A percentile compares a stretch with the other conserved stretches of the same genome.
Conservation (phyloP, 2,113 vertebrate genomes). For the Chauna torquata region DNA sequence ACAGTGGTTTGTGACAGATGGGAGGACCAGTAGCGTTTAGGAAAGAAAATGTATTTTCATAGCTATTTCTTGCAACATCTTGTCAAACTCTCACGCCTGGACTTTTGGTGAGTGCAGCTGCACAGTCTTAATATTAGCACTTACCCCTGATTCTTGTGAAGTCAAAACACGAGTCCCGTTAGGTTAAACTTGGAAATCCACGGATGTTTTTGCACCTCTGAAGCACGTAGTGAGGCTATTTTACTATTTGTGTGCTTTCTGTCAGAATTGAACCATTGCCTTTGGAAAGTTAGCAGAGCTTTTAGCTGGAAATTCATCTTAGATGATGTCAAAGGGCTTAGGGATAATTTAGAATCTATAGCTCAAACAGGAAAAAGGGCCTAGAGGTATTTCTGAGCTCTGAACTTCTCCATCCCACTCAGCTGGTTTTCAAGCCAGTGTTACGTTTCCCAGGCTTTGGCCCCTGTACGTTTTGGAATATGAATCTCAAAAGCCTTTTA, state of each 20-base stretch:
- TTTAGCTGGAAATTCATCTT: background rate
- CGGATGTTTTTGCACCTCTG: background rate
- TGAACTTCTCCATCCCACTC: background rate
- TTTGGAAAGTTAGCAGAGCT: background rate
- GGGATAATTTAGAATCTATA: background rate
- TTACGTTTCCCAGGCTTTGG: background rate
- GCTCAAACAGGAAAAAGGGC: background rate
- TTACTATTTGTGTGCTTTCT: background rate
- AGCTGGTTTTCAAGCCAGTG: background rate
- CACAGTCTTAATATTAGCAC: background rate
- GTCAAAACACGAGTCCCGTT: background rate
- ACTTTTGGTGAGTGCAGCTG: background rate
- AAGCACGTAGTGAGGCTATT: background rate
- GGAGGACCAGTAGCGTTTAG: background rate
- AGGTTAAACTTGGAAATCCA: background rate
- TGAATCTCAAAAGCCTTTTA: background rate
- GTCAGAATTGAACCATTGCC: background rate
- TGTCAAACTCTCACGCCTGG: background rate
- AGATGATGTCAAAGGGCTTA: background rate
- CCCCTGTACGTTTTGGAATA: background rate
- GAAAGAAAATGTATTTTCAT: background rate
- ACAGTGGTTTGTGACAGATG: background rate
- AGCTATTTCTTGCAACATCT: too few relatives aligned
- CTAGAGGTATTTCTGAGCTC: background rate
- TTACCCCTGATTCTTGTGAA: background rate